A percentile compares a stretch with the other conserved stretches of the same genome.
Evolutionary conservation across 2,888 invertebrate species (phyloP).

Genomic region (Hypolimnas misippus): DNA sequence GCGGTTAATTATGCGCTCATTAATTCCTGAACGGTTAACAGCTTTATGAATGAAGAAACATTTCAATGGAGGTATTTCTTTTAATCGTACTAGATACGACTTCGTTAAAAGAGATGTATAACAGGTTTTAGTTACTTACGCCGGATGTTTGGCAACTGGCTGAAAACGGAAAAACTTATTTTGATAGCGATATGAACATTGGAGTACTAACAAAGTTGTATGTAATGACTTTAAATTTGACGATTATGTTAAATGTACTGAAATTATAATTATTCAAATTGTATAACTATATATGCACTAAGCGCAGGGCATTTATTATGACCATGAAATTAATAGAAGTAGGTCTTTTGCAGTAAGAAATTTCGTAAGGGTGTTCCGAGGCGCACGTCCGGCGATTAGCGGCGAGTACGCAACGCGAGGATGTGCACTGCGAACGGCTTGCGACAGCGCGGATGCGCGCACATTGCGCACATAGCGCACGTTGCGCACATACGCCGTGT

Average conservation of each 20-base stretch:
- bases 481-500: slow-evolving; percentile 66
- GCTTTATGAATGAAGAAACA: slow-evolving; percentile 40
- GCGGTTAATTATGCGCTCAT: slow-evolving; percentile 38
- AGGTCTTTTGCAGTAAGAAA: slow-evolving; percentile 26
- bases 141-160: slow-evolving; percentile 38
- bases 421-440: slow-evolving; percentile 73
- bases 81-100: slow-evolving; percentile 36
- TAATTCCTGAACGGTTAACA: slow-evolving; percentile 37
- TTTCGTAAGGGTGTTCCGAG: slow-evolving; percentile 74
- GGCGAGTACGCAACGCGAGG: slow-evolving; percentile 75
- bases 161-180: slow-evolving; percentile 31
- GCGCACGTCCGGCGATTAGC: slow-evolving; percentile 79
- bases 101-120: slow-evolving; percentile 40
- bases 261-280: not conserved
- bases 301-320: slow-evolving; percentile 9
- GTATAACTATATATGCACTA: not conserved
- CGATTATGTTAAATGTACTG: not conserved
- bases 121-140: slow-evolving; percentile 33
- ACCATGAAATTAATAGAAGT: slow-evolving; percentile 37
- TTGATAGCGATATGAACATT: slow-evolving; percentile 17
- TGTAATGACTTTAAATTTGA: slow-evolving; percentile 12
- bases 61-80: slow-evolving; percentile 35
- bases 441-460: slow-evolving; percentile 80
- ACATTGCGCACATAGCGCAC: slow-evolving; percentile 70
- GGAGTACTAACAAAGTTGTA: slow-evolving; percentile 2